Base-by-base conservation (phyloP, 2,113 vertebrate species). In the Peromyscus leucopus region DNA sequence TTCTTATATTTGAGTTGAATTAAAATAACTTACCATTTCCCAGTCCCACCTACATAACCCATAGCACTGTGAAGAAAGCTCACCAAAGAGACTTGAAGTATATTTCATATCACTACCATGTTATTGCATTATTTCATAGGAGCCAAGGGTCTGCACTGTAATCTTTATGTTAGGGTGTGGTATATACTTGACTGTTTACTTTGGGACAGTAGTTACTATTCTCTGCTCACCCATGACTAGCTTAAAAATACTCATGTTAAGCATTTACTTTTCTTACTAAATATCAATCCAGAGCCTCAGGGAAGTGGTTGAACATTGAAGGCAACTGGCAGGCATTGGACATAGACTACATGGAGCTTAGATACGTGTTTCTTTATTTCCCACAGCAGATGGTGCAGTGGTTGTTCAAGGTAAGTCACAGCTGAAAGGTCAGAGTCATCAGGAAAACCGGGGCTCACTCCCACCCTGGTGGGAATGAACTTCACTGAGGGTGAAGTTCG, bases 41-140 rank as follows among this genome's bases (percentile, higher is more conserved):
- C 17, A 39, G 16, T 31, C 63, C 26, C 24, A 11, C 65, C 80
- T 61, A 19, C 63, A n/a, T 90, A 96, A 90, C 24, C 24, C 26
- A 65, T 96, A 83, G 57, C 57, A 92, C 93, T 61, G 46, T 55
- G 61, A 55, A 84, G 48, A 88, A 97, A 95, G 17, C 46, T 89
- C 51, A 72, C n/a, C 39, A 79, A 88, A 33, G 79, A 82, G 39
- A 72, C 74, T 65, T 46, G 76, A 63, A 26, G 36, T 57, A 75
- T 69, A 55, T 61, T 93, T 92, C 46, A 19, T 67, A 24, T 21
- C 19, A 65, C 15, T 4, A 5, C 76, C 28, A 4, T n/a, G 9
- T 65, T 75, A 26, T 63, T 82, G 51, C 51, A 57, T 31, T 95
- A 12, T 69, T 91, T 96, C 36, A 17, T 3, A 74, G 72, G 72